phyloP scores from a whole-genome alignment of 2,797 vertebrate genomes.

The Platalea minor region DNA sequence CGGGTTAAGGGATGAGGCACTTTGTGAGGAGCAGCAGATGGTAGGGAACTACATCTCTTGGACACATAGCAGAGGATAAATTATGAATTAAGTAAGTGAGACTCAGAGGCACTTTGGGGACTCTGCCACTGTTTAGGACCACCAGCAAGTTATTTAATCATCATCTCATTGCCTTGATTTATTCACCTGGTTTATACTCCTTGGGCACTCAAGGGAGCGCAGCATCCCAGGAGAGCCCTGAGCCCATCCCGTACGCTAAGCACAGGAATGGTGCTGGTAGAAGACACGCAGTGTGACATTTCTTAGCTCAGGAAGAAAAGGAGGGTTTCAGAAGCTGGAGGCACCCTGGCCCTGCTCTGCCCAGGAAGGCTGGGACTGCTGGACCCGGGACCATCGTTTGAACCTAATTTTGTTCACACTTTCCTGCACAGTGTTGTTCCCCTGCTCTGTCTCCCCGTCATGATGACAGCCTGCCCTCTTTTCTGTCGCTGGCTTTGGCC shows the following conservation, averaged over 20 bases:
- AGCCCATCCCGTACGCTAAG: rapidly evolving
- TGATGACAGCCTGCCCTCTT: neutral
- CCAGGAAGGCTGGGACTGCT: neutral
- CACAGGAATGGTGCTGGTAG: neutral
- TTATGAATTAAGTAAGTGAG: neutral
- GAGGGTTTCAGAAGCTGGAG: neutral
- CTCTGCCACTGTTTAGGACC: neutral
- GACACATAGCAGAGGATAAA: neutral
- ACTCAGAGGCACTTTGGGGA: neutral
- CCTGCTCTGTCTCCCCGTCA: rapidly evolving
- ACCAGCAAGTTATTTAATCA: neutral
- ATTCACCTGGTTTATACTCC: neutral
- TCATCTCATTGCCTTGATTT: neutral
- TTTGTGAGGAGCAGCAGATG: neutral
- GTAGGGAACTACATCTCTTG: neutral
- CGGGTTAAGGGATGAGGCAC: rapidly evolving
- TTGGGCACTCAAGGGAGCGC: neutral
- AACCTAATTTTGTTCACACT: neutral
- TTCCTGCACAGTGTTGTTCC: neutral
- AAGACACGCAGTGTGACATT: neutral
- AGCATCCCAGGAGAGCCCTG: neutral
- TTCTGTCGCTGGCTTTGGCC: neutral
- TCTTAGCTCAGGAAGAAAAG: neutral
- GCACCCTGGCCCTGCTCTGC: neutral
- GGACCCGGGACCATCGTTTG: rapidly evolving